Evolutionary conservation across 2,113 vertebrate species (phyloP), one percentile per base, ranked within the genome.

Genomic region (Oreochromis niloticus): DNA sequence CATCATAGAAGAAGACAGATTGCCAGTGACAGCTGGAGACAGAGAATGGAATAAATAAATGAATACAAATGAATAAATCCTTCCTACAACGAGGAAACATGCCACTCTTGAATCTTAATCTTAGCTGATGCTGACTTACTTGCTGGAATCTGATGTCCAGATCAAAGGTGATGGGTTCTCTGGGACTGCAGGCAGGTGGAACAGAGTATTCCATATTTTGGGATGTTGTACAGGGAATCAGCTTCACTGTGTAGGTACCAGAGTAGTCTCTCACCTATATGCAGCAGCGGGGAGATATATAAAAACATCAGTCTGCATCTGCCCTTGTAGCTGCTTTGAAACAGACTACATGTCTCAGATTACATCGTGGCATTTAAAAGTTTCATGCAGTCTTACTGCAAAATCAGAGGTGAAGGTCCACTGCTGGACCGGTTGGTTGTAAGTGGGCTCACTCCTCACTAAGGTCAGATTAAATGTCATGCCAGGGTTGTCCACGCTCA

Each of bases 71-170:
- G 61, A 66, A 52, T 32, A 32, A 50, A 75, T 78, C 24, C 71
- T 78, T 78, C 41, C 43, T 12, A 30, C 5, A 30, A 75, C 2
- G 1, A 75, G 27, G 9, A 75, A 75, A 1, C 71, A 30, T 32
- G 16, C 27, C 46, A 52, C 24, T 50, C 10, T 50, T 78, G 27
- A 32, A 50, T 32, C 16, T 50, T 78, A 52, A 32, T 78, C 46
- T 19, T 4, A 61, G 68, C 4, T 5, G 22, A 87, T 24, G 22
- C 68, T 4, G 13, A 30, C 81, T 34, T 92, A 99, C 98, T 97
- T 99, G 98, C 86, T 99, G 98, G 94, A 99, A 99, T 83, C 98
- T 93, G 88, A 99, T 99, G 92, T 99, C 97, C 39, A 99, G 93
- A 88, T 99, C 97, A 83, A 99, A 99, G 7, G 96, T 96, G 88